Percentiles rank a stretch among this genome's conserved stretches.
phyloP scores from a whole-genome alignment of 2,797 vertebrate genomes.

The Sebastes steindachneri region DNA sequence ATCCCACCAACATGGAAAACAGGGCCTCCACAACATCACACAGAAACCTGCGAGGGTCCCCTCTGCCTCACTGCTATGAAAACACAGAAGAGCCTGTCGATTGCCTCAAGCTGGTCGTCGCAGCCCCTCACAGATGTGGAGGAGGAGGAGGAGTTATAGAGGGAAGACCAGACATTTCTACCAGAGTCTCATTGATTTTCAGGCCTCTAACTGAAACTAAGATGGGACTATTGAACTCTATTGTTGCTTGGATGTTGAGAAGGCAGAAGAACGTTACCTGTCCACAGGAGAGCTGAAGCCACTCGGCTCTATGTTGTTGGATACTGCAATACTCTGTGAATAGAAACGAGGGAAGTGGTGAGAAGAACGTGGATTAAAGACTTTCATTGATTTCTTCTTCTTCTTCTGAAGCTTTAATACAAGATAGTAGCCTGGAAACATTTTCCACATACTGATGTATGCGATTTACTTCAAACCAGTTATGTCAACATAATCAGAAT shows the following conservation, averaged over 20 bases:
- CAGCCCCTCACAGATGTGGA: constrained; percentile 61
- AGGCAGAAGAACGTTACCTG: constrained; percentile 80
- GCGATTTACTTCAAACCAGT: not conserved
- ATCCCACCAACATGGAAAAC: constrained; percentile 63
- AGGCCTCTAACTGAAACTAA: not conserved
- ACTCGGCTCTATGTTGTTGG: constrained; percentile 81
- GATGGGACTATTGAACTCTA: not conserved
- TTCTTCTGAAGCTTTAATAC: not conserved
- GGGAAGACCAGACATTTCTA: constrained; percentile 3
- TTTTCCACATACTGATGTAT: not conserved
- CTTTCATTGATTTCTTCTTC: not conserved
- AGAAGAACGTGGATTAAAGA: not conserved
- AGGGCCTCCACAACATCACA: constrained; percentile 54
- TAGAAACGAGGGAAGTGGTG: constrained; percentile 11
- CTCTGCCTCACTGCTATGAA: constrained; percentile 35
- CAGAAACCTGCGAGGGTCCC: constrained; percentile 58
- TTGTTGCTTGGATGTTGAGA: not conserved
- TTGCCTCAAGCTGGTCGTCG: constrained; percentile 43
- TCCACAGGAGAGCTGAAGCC: constrained; percentile 91
- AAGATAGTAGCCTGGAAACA: not conserved
- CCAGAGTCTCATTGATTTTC: constrained; percentile 18
- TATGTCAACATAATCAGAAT: not conserved
- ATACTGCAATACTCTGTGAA: constrained; percentile 89
- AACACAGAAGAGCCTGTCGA: constrained; percentile 31
- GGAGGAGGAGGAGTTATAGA: constrained; percentile 15